These are phyloP conservation scores for Tanypteryx hageni DNA, from an alignment of 2,888 invertebrate genomes.

Conservation along the genomic window DNA sequence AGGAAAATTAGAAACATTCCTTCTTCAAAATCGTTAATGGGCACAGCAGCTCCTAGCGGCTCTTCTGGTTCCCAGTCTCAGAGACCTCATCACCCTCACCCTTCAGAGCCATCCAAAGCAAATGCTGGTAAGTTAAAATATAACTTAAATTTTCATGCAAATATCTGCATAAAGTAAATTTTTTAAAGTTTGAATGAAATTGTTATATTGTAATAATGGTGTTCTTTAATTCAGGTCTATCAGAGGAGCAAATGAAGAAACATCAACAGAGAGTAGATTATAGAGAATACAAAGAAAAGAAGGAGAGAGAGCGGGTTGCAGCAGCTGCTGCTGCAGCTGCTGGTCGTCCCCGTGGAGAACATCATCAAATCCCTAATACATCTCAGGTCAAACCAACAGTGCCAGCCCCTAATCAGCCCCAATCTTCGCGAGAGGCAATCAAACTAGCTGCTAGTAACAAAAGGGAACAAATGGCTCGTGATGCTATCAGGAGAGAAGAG, in stretches of 20 bases:
- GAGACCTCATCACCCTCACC: slow-evolving; percentile 55
- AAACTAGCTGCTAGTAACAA: slow-evolving; percentile 54
- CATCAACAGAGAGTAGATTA: slow-evolving; percentile 73
- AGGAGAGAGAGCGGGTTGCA: slow-evolving; percentile 77
- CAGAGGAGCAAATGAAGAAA: slow-evolving; percentile 65
- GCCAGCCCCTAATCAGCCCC: not conserved
- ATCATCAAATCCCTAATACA: slow-evolving; percentile 53
- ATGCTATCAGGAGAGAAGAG: slow-evolving; percentile 35
- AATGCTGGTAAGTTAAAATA: slow-evolving; percentile 47
- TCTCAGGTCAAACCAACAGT: slow-evolving; percentile 31
- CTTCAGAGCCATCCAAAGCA: slow-evolving; percentile 44
- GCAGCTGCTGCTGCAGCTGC: slow-evolving; percentile 63
- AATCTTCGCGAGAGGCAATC: slow-evolving; percentile 49
- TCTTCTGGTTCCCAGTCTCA: slow-evolving; percentile 51
- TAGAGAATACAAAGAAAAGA: slow-evolving; percentile 81
- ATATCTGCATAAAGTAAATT: not conserved
- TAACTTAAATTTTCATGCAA: not conserved
- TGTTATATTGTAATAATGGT: not conserved
- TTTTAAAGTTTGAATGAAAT: not conserved
- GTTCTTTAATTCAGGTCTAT: not conserved
- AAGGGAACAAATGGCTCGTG: slow-evolving; percentile 51
- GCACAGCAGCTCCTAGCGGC: slow-evolving; percentile 2
- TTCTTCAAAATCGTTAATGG: slow-evolving; percentile 14
- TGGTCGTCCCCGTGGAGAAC: slow-evolving; percentile 48
- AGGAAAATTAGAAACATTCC: slow-evolving; percentile 32